Conservation (phyloP, 2,797 vertebrate genomes). For the Poeciliopsis turneri region DNA sequence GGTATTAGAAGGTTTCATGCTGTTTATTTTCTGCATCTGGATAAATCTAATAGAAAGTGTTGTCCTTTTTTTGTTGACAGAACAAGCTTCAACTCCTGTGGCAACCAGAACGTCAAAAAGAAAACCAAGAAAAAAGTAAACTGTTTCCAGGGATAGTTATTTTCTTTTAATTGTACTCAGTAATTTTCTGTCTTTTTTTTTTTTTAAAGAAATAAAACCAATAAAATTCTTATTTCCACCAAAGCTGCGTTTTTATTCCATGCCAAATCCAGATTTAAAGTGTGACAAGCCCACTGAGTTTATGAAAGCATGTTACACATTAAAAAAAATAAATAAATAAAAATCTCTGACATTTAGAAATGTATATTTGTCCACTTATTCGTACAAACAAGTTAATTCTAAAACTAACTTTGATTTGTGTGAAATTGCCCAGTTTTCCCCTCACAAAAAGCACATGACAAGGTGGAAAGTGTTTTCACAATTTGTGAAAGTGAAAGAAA, state of each 20-base stretch:
- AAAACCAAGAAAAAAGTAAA: conserved; percentile 20
- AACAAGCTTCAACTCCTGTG: conserved; percentile 19
- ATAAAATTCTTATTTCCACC: conserved; percentile 40
- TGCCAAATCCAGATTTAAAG: background rate
- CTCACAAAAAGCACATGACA: background rate
- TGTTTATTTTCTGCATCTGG: background rate
- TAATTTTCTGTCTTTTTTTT: conserved; percentile 2
- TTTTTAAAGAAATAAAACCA: conserved; percentile 7
- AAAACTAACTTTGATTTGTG: background rate
- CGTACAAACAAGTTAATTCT: background rate
- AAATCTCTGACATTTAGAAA: too few relatives aligned
- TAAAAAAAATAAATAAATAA: background rate
- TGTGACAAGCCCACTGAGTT: background rate
- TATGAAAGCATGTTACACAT: background rate
- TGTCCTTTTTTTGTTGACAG: conserved; percentile 41
- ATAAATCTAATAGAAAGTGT: conserved; percentile 4
- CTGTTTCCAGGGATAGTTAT: background rate
- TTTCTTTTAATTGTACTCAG: background rate
- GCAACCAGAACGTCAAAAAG: conserved; percentile 29
- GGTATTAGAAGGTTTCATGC: conserved; percentile 40
- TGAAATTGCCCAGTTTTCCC: background rate
- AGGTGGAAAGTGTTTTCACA: background rate
- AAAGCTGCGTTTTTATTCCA: background rate
- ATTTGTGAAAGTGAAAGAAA: background rate
- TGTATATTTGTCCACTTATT: background rate